Evolutionary conservation across 2,888 invertebrate species (phyloP).

Genomic region (Agonum fuliginosum): DNA sequence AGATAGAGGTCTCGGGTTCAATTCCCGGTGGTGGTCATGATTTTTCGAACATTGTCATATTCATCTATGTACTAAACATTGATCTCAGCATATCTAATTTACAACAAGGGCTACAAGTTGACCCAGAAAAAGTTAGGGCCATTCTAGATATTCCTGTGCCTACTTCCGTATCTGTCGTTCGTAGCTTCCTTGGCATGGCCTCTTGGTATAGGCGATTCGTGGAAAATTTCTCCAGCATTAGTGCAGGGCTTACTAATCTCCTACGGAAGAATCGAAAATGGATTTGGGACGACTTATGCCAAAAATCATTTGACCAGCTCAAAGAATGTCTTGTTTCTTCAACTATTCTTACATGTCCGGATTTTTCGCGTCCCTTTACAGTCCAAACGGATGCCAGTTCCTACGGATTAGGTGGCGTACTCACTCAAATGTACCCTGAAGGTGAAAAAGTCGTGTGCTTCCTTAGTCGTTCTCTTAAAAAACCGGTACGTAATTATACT

Average conservation of each 20-base stretch:
- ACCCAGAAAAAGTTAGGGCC: not conserved
- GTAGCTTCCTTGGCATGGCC: not conserved
- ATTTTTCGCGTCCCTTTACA: not conserved
- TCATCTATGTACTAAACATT: no score
- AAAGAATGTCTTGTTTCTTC: not conserved
- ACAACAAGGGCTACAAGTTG: not conserved
- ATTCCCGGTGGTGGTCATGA: no score
- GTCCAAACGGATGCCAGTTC: not conserved
- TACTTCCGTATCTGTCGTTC: not conserved
- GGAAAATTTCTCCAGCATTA: not conserved
- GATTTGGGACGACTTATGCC: no score
- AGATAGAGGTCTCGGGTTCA: no score
- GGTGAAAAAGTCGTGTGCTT: not conserved
- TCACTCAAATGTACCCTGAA: not conserved
- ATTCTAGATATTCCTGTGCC: not conserved
- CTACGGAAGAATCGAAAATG: not conserved
- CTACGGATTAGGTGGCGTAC: not conserved
- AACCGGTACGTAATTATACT: not conserved
- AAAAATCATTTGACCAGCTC: not conserved
- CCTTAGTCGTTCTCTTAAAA: not conserved
- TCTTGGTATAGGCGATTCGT: slow-evolving; percentile 14
- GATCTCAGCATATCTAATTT: no score
- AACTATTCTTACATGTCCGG: not conserved
- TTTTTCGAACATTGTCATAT: no score
- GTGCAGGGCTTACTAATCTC: not conserved